These are phyloP conservation scores for Brachyistius frenatus DNA, from an alignment of 2,113 vertebrate species.

Conservation along the genomic window DNA sequence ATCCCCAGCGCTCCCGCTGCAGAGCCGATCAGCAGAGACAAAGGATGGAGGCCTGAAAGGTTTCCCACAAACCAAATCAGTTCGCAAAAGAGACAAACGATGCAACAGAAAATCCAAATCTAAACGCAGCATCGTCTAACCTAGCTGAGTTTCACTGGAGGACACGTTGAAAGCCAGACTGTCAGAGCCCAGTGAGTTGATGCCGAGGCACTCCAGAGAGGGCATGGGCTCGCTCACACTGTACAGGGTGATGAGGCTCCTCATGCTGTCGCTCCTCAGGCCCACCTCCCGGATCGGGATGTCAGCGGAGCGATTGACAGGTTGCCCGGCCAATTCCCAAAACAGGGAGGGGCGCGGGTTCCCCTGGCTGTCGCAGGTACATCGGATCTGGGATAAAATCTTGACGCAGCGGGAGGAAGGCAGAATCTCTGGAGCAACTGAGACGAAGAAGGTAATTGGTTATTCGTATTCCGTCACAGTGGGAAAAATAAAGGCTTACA, in stretches of 20 bases:
- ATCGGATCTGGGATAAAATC: conserved; percentile 49
- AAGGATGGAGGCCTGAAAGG: conserved; percentile 54
- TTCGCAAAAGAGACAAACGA: background rate
- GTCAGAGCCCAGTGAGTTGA: conserved; percentile 65
- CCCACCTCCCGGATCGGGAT: conserved; percentile 45
- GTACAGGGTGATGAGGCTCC: conserved; percentile 62
- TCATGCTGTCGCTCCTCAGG: conserved; percentile 19
- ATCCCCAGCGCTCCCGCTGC: conserved; percentile 63
- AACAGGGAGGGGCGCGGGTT: conserved; percentile 74
- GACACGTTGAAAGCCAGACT: conserved; percentile 65
- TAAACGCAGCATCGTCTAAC: conserved; percentile 22
- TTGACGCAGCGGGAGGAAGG: conserved; percentile 65
- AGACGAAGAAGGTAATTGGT: background rate
- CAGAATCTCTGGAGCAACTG: conserved; percentile 75
- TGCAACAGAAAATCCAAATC: background rate
- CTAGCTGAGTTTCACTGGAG: conserved; percentile 40
- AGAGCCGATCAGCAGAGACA: conserved; percentile 63
- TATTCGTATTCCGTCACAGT: background rate
- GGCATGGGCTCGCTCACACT: conserved; percentile 23
- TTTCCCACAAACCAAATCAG: background rate
- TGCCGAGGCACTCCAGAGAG: conserved; percentile 70
- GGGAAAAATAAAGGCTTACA: background rate
- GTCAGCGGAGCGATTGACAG: conserved; percentile 59
- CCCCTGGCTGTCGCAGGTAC: conserved; percentile 77
- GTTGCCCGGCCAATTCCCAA: conserved; percentile 75